phyloP scores from a whole-genome alignment of 2,888 invertebrate species.

The Cheilosia soror region DNA sequence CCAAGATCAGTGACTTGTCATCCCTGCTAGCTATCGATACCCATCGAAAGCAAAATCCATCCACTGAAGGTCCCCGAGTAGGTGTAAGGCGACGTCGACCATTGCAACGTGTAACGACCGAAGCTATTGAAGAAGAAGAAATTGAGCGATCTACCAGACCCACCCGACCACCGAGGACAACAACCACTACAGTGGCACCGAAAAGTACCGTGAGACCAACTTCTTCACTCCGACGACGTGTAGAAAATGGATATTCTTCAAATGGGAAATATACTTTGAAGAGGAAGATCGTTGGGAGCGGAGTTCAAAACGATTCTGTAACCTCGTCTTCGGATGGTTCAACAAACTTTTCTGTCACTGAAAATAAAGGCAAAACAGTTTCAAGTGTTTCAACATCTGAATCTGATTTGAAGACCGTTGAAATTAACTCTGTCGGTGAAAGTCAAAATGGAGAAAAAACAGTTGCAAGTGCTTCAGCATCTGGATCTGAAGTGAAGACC shows the following conservation, averaged over 20 bases:
- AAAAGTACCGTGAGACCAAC: constrained; percentile 8
- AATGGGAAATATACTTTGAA: not conserved
- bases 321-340: not conserved
- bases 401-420: not conserved
- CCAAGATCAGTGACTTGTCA: constrained; percentile 80
- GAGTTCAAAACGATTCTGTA: not conserved
- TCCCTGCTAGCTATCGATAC: constrained; percentile 81
- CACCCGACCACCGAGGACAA: constrained; percentile 45
- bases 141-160: constrained; percentile 24
- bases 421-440: not conserved
- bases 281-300: not conserved
- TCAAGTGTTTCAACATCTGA: not conserved
- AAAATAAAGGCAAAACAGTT: not conserved
- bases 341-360: too few relatives aligned
- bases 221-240: constrained; percentile 3
- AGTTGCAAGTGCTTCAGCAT: not conserved
- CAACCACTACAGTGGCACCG: constrained; percentile 33
- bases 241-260: not conserved
- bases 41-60: constrained; percentile 75
- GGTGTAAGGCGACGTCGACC: constrained; percentile 62
- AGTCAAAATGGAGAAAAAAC: not conserved
- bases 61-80: constrained; percentile 23
- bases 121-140: constrained; percentile 19
- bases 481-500: not conserved
- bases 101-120: constrained; percentile 44